Percentiles rank a stretch among this genome's conserved stretches.
Evolutionary conservation across 2,113 vertebrate species (phyloP).

Genomic region (Motacilla alba): DNA sequence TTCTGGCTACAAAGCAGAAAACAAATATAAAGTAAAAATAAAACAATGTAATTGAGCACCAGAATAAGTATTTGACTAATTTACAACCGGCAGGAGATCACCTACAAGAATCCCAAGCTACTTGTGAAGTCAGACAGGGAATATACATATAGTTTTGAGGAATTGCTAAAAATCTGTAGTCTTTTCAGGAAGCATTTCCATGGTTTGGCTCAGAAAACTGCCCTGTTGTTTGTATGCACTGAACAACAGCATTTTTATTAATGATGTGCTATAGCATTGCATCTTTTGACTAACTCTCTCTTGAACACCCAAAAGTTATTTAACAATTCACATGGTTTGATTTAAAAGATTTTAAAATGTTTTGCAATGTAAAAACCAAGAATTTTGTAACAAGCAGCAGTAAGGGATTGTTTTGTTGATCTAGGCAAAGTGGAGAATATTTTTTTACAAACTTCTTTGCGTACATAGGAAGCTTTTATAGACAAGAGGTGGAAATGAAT

Average conservation of each 20-base stretch:
- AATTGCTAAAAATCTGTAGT: background rate
- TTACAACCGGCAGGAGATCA: background rate
- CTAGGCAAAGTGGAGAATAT: background rate
- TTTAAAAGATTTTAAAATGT: background rate
- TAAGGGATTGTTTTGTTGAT: background rate
- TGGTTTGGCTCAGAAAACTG: background rate
- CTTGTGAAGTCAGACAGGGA: background rate
- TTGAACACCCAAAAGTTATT: background rate
- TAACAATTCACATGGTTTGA: background rate
- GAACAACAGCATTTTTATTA: background rate
- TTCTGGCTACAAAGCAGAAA: constrained; percentile 73
- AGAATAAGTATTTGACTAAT: background rate
- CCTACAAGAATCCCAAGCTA: background rate
- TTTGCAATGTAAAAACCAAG: background rate
- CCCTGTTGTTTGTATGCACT: background rate
- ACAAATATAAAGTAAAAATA: constrained; percentile 40
- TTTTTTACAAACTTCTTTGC: background rate
- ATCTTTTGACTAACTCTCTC: background rate
- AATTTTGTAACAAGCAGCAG: background rate
- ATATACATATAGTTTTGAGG: background rate
- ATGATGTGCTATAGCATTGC: background rate
- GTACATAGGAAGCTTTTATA: background rate
- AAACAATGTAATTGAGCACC: background rate
- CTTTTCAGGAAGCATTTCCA: background rate
- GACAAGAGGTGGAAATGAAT: background rate